A percentile compares a stretch with the other conserved stretches of the same genome.
Conservation (phyloP, 92 coral and sea anemone species). For the Epizoanthus fatuus region DNA sequence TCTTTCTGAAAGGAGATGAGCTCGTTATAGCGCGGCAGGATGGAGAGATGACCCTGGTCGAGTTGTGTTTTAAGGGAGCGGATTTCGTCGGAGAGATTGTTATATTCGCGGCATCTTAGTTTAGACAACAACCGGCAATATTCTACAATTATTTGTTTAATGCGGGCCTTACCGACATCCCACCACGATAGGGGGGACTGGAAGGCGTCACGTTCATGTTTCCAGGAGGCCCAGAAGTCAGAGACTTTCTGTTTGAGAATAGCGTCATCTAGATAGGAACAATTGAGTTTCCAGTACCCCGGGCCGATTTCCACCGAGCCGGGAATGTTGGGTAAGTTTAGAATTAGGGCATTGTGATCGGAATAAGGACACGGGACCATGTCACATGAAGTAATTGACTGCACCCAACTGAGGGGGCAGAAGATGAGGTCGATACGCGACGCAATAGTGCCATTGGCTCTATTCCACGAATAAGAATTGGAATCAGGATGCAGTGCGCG, state of each 20-base stretch:
- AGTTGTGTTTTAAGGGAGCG: too few relatives aligned
- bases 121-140: background rate
- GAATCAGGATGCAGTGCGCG: background rate
- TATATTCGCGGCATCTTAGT: background rate
- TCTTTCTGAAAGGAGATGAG: background rate
- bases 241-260: background rate
- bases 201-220: background rate
- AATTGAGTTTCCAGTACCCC: constrained; percentile 45
- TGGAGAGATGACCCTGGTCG: background rate
- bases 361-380: too few relatives aligned
- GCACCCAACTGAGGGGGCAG: background rate
- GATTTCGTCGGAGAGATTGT: too few relatives aligned
- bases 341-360: constrained; percentile 2
- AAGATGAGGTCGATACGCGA: constrained; percentile 14
- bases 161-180: constrained; percentile 34
- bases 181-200: constrained; percentile 21
- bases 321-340: background rate
- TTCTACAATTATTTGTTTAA: background rate
- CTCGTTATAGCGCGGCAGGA: background rate
- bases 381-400: background rate
- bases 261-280: background rate
- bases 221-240: constrained; percentile 50
- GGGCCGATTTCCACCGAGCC: background rate
- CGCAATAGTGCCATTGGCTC: background rate
- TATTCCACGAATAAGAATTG: constrained; percentile 13